Evolutionary conservation across 30 jellyfish, hydroid and myxozoan genomes (phyloP).

Genomic region (Aurelia aurita complex sp. Pacific): DNA sequence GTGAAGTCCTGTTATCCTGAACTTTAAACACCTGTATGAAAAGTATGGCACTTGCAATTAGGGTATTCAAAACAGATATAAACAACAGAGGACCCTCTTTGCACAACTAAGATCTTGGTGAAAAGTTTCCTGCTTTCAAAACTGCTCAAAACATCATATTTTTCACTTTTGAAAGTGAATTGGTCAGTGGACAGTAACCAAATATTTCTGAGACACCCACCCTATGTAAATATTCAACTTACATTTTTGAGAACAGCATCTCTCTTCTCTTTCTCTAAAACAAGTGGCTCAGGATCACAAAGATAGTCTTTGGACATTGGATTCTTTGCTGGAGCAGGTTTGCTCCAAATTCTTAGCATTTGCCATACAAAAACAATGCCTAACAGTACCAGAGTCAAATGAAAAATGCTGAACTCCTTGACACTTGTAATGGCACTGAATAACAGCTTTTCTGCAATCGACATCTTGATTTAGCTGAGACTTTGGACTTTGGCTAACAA

Average conservation of each 20-base stretch:
- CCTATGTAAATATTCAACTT: not conserved
- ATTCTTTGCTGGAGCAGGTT: constrained; percentile 49
- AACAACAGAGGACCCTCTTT: too few relatives aligned
- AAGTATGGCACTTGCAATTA: too few relatives aligned
- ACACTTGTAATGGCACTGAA: not conserved
- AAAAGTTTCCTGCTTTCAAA: too few relatives aligned
- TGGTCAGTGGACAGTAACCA: not conserved
- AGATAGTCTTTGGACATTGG: constrained; percentile 78
- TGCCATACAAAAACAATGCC: constrained; percentile 21
- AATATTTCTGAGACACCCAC: too few relatives aligned
- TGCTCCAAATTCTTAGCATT: constrained; percentile 34
- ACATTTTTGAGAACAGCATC: constrained; percentile 93
- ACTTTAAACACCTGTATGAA: too few relatives aligned
- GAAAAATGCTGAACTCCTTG: not conserved
- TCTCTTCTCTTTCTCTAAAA: constrained; percentile 73
- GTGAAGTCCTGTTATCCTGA: too few relatives aligned
- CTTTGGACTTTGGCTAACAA: too few relatives aligned
- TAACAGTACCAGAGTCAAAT: constrained; percentile 19
- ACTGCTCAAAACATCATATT: too few relatives aligned
- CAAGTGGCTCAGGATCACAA: constrained; percentile 73
- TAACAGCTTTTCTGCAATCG: constrained; percentile 18
- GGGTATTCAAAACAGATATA: too few relatives aligned
- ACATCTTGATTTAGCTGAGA: constrained; percentile 9
- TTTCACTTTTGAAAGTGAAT: too few relatives aligned
- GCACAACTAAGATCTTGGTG: too few relatives aligned